These are phyloP conservation scores for Limnephilus marmoratus DNA, from an alignment of 2,888 invertebrate genomes.

Conservation along the genomic window DNA sequence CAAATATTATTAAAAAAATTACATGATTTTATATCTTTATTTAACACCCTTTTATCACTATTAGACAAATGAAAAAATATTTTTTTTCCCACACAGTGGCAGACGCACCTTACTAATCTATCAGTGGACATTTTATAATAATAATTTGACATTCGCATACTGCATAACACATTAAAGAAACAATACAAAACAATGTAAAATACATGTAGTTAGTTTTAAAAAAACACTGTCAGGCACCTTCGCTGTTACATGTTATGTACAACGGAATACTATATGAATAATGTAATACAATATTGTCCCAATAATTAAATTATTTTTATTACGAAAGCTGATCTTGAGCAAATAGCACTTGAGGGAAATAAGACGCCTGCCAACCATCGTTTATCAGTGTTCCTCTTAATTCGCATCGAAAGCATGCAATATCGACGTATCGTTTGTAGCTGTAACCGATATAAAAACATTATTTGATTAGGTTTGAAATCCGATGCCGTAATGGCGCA, in stretches of 20 bases:
- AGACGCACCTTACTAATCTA: too few species aligned
- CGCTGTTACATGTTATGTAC: too few species aligned
- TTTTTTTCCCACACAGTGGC: too few species aligned
- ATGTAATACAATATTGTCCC: neutral
- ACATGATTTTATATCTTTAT: too few species aligned
- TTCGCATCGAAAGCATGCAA: neutral
- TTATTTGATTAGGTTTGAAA: conserved; percentile 48
- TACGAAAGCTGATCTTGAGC: neutral
- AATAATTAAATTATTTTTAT: neutral
- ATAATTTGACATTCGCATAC: neutral
- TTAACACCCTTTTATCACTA: too few species aligned
- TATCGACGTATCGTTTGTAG: neutral
- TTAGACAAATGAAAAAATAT: too few species aligned
- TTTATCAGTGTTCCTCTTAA: neutral
- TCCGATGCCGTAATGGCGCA: conserved; percentile 35
- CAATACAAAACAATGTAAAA: neutral
- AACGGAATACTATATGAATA: too few species aligned
- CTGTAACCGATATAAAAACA: conserved; percentile 30
- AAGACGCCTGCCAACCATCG: neutral
- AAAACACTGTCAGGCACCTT: too few species aligned
- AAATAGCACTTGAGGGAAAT: neutral
- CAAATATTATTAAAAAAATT: too few species aligned
- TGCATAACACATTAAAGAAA: neutral
- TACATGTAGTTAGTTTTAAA: neutral
- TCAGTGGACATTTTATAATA: too few species aligned